Evolutionary conservation across 2,113 vertebrate species (phyloP), one percentile per base, ranked within the genome.

Genomic region (Illadopsis cleaveri): DNA sequence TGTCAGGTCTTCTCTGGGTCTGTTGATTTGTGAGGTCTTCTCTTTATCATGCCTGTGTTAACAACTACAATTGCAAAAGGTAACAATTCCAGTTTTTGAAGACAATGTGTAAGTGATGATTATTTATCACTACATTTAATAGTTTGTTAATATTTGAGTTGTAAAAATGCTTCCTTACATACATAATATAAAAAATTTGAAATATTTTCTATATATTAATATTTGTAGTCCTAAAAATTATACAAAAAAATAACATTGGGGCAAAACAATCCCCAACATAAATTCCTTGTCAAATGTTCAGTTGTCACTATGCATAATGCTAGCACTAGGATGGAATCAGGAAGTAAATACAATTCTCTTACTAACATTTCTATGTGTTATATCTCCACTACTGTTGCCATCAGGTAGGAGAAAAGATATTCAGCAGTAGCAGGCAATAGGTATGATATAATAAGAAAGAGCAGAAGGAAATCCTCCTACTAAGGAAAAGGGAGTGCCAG

Each of bases 241-340:
- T n/a, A 16, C 1, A 22, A 9, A 72, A 75, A 53, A 33, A 5
- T n/a, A n/a, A n/a, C n/a, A n/a, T n/a, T n/a, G n/a, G n/a, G n/a
- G n/a, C n/a, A n/a, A n/a, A 86, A 71, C 0, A 1, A 3, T 9
- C 4, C 4, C 75, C 7, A 62, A 13, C 5, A 8, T 33, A 5
- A 79, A 69, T 50, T 87, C 8, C 5, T n/a, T 42, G 10, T 28
- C 30, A 56, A 66, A 56, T 40, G 1, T 56, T 81, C 61, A 57
- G 30, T 53, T 81, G 11, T 40, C 38, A 50, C 6, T 15, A 5
- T 30, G 31, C 10, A 13, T 57, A 57, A 61, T 53, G 14, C 11
- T 45, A 57, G 44, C 20, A 16, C 10, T 53, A 17, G 4, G 24
- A 42, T 48, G 13, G 20, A 61, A 66, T 23, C 9, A 28, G 22